Evolutionary conservation across 2,888 invertebrate species (phyloP).

Genomic region (Cinara cedri): DNA sequence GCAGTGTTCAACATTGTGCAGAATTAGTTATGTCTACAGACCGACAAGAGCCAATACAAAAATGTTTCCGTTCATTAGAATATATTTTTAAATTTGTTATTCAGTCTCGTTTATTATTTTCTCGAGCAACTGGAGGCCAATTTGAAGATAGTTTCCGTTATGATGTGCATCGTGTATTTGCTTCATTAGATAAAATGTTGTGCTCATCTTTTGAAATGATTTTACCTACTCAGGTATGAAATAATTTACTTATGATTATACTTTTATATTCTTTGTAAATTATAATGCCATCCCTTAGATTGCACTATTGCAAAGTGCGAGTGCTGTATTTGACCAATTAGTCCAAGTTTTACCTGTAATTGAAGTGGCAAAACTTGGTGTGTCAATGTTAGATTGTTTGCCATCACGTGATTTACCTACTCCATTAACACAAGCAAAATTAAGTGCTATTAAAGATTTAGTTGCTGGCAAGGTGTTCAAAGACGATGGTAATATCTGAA

Average conservation of each 20-base stretch:
- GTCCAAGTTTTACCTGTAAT: conserved; percentile 70
- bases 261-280: background rate
- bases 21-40: conserved; percentile 85
- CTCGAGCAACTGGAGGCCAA: conserved; percentile 84
- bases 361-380: conserved; percentile 80
- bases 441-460: conserved; percentile 82
- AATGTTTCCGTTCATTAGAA: conserved; percentile 87
- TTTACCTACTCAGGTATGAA: conserved; percentile 75
- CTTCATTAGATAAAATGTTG: conserved; percentile 79
- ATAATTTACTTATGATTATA: background rate
- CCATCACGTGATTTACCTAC: conserved; percentile 72
- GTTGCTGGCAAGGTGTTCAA: conserved; percentile 76
- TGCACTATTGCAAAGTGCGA: conserved; percentile 80
- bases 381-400: conserved; percentile 78
- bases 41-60: conserved; percentile 86
- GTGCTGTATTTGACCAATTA: conserved; percentile 83
- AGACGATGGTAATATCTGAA: conserved; percentile 68
- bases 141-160: conserved; percentile 85
- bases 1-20: conserved; percentile 88
- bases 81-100: conserved; percentile 93
- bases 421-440: conserved; percentile 78
- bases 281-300: conserved; percentile 66
- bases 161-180: conserved; percentile 81
- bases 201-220: conserved; percentile 75
- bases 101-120: conserved; percentile 82